A percentile compares a stretch with the other conserved stretches of the same genome.
Evolutionary conservation across 1,140 invertebrate species (phyloP).

Genomic region (Onthophagus taurus): DNA sequence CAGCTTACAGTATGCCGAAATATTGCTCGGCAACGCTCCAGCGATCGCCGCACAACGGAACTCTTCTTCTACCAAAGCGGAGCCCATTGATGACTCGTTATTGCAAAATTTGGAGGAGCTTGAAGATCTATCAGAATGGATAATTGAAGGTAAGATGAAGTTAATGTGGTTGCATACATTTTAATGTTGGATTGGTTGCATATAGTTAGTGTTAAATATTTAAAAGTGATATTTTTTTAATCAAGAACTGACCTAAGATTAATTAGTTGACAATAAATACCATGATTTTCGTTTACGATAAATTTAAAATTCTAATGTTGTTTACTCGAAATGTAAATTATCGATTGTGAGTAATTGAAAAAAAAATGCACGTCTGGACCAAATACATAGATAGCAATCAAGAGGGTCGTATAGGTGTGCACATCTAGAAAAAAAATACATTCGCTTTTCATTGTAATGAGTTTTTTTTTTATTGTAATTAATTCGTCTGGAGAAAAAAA

Average conservation of each 20-base stretch:
- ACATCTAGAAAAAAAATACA: too few relatives aligned
- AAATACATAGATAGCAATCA: too few relatives aligned
- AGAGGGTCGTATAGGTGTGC: too few relatives aligned
- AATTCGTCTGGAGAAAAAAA: too few relatives aligned
- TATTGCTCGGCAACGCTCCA: too few relatives aligned
- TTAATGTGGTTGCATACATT: background rate
- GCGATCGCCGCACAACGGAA: too few relatives aligned
- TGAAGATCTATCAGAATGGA: constrained; percentile 32
- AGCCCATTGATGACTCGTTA: constrained; percentile 29
- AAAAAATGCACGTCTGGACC: too few relatives aligned
- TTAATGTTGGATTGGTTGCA: too few relatives aligned
- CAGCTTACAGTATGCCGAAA: constrained; percentile 22
- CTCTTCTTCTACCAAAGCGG: too few relatives aligned
- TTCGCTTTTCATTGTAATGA: too few relatives aligned
- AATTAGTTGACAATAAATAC: background rate
- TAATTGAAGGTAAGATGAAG: constrained; percentile 27
- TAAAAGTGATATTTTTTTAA: background rate
- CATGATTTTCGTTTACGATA: constrained; percentile 8
- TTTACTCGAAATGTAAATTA: background rate
- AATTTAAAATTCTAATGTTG: constrained; percentile 1
- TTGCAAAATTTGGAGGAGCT: constrained; percentile 33
- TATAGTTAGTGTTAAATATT: constrained; percentile 1
- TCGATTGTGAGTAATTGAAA: background rate
- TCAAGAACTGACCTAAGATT: background rate
- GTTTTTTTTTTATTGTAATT: too few relatives aligned